phyloP scores from a whole-genome alignment of 2,888 invertebrate genomes.

The Nowickia ferox region DNA sequence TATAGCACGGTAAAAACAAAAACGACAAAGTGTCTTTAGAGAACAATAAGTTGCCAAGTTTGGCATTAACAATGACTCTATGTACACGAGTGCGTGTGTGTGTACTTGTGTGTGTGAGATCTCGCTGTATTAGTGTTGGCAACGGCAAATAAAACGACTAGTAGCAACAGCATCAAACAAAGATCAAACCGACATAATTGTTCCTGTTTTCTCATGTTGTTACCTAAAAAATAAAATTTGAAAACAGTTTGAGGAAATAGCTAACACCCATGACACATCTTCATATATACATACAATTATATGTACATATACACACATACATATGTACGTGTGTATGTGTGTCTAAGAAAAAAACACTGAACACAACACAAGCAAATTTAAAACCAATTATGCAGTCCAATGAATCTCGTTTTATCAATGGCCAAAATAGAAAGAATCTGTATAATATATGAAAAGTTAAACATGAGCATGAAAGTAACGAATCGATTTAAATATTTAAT shows the following conservation, averaged over 20 bases:
- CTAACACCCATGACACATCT: background rate
- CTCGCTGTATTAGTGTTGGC: conserved; percentile 66
- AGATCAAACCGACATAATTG: conserved; percentile 24
- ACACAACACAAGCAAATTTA: background rate
- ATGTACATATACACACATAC: too few relatives aligned
- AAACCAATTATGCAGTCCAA: background rate
- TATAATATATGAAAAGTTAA: background rate
- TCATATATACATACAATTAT: too few relatives aligned
- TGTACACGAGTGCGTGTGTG: conserved; percentile 64
- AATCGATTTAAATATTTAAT: background rate
- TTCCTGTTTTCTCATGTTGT: background rate
- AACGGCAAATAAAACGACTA: conserved; percentile 11
- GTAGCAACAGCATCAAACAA: conserved; percentile 37
- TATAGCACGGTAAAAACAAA: conserved; percentile 42
- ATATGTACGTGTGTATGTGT: too few relatives aligned
- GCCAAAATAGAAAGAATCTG: background rate
- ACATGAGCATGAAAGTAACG: background rate
- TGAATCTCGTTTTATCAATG: background rate
- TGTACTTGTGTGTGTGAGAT: background rate
- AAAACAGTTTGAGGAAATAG: background rate
- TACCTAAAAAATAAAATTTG: background rate
- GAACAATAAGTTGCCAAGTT: conserved; percentile 77
- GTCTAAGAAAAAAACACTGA: background rate
- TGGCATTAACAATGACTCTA: conserved; percentile 76
- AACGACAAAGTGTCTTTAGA: conserved; percentile 64